Percentiles rank a stretch among this genome's conserved stretches.
These are phyloP conservation scores for Gasterosteus aculeatus DNA, from an alignment of 2,113 vertebrate species.

Conservation along the genomic window DNA sequence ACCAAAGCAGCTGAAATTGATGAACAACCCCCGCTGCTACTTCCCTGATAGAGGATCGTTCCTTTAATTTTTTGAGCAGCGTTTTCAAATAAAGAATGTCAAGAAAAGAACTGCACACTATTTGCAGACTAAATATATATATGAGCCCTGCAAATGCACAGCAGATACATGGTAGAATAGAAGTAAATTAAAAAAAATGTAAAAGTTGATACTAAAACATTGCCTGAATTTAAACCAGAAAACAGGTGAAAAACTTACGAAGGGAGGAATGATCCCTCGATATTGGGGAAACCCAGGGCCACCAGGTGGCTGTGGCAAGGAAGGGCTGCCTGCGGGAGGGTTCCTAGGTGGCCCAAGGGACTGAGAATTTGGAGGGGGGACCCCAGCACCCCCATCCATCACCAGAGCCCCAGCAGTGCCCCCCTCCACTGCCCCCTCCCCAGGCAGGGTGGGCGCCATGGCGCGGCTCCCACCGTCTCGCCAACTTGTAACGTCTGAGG, in stretches of 20 bases:
- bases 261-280: conserved; percentile 91
- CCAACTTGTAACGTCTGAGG: conserved; percentile 90
- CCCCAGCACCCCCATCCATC: conserved; percentile 81
- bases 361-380: conserved; percentile 71
- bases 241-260: conserved; percentile 80
- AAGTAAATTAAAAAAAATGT: background rate
- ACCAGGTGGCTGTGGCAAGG: conserved; percentile 84
- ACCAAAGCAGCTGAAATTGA: too few species aligned
- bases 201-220: background rate
- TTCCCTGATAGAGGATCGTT: too few species aligned
- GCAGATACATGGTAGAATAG: background rate
- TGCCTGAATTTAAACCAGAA: background rate
- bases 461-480: conserved; percentile 93
- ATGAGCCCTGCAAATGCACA: background rate
- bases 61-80: too few species aligned
- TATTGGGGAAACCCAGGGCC: conserved; percentile 90
- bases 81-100: background rate
- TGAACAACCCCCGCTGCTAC: too few species aligned
- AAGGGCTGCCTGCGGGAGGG: conserved; percentile 83
- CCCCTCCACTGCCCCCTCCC: conserved; percentile 82
- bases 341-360: conserved; percentile 83
- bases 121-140: background rate
- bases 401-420: conserved; percentile 80
- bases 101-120: background rate
- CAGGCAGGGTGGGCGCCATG: conserved; percentile 82